Evolutionary conservation across 2,888 invertebrate genomes (phyloP).

Genomic region (Tribolium freemani): DNA sequence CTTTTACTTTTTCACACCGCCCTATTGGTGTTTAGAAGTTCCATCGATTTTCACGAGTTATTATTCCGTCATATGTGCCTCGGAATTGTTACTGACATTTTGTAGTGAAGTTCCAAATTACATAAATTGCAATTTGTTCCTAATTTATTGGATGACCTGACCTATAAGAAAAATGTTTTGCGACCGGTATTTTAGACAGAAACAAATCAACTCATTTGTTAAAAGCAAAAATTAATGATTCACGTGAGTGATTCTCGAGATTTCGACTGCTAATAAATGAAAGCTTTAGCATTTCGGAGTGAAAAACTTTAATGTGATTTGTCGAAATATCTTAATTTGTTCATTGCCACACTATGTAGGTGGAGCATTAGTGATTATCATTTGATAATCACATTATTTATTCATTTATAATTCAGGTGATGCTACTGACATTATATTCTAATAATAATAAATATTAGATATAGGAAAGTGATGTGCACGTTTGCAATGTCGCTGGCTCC

Average conservation of each 20-base stretch:
- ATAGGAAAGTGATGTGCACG: background rate
- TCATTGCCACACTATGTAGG: too few species aligned
- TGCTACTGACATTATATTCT: too few species aligned
- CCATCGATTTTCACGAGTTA: background rate
- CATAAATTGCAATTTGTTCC: background rate
- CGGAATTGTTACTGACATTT: conserved; percentile 4
- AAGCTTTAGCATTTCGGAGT: too few species aligned
- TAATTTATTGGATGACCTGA: conserved; percentile 13
- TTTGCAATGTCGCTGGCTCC: background rate
- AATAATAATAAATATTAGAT: too few species aligned
- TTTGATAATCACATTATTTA: too few species aligned
- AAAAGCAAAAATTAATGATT: background rate
- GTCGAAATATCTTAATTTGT: too few species aligned
- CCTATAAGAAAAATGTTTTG: conserved; percentile 6
- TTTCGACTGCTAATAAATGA: too few species aligned
- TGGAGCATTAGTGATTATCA: too few species aligned
- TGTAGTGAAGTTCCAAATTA: conserved; percentile 1
- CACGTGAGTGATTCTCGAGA: too few species aligned
- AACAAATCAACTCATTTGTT: background rate
- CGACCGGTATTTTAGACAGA: background rate
- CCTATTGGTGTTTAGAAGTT: background rate
- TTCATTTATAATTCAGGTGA: too few species aligned
- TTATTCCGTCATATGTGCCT: background rate
- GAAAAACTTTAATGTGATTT: too few species aligned
- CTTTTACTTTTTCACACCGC: background rate